These are phyloP conservation scores for Gonatopus flavifemur DNA, from an alignment of 1,140 invertebrate genomes.

Conservation along the genomic window DNA sequence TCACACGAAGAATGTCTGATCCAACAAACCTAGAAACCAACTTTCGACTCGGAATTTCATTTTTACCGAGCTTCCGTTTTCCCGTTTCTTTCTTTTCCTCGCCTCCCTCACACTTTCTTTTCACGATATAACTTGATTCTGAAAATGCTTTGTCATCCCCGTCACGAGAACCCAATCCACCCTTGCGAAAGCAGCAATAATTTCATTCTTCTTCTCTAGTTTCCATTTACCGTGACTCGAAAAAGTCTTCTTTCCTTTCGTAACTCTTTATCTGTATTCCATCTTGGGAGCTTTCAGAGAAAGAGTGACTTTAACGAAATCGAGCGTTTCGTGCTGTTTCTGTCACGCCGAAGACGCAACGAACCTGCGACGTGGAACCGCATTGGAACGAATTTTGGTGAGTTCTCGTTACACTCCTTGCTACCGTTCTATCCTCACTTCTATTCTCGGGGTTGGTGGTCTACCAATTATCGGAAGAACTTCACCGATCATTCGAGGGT, in stretches of 20 bases:
- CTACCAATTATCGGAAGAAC: constrained; percentile 26
- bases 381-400: constrained; percentile 4
- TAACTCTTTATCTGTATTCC: neutral
- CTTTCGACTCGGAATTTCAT: too few species aligned
- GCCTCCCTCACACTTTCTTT: constrained; percentile 7
- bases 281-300: too few species aligned
- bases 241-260: neutral
- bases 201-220: neutral
- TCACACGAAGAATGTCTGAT: too few species aligned
- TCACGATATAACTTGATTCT: constrained; percentile 33
- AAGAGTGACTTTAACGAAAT: too few species aligned
- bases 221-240: neutral
- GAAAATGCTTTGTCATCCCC: constrained; percentile 24
- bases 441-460: constrained; percentile 5
- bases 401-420: constrained; percentile 22
- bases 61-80: too few species aligned
- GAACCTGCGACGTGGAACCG: constrained; percentile 21
- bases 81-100: neutral
- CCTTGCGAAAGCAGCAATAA: constrained; percentile 8
- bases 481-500: constrained; percentile 15
- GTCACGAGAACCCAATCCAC: neutral
- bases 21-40: too few species aligned
- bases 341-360: constrained; percentile 11
- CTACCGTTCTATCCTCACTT: constrained; percentile 15
- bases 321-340: constrained; percentile 3